Conservation (phyloP, 2,888 invertebrate species). For the Laothoe populi region DNA sequence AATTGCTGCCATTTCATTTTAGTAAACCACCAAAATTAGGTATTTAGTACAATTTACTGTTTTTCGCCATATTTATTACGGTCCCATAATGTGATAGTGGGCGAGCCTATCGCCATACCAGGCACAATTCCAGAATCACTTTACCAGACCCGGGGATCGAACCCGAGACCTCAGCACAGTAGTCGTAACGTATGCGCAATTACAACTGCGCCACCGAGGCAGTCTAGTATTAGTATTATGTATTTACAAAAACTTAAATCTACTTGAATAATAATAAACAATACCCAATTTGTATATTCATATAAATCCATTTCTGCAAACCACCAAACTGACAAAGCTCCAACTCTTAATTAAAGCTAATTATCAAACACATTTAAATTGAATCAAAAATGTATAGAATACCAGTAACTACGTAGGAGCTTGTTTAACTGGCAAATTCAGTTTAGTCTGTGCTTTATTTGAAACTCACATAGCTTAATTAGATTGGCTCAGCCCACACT, state of each 20-base stretch:
- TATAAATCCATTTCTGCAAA: not conserved
- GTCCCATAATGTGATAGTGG: too few relatives aligned
- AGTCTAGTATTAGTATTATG: not conserved
- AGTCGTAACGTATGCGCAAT: too few relatives aligned
- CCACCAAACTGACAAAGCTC: not conserved
- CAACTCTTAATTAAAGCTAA: not conserved
- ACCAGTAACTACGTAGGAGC: constrained; percentile 6
- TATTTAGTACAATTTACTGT: too few relatives aligned
- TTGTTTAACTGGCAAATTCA: constrained; percentile 19
- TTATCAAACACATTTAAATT: constrained; percentile 1
- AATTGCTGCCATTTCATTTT: too few relatives aligned
- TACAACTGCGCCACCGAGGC: too few relatives aligned
- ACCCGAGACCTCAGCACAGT: too few relatives aligned
- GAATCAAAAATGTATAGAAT: constrained; percentile 13
- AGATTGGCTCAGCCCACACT: constrained; percentile 43
- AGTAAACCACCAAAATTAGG: too few relatives aligned
- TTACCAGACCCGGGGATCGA: too few relatives aligned
- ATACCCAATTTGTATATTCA: not conserved
- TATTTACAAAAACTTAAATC: not conserved
- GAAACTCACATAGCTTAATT: constrained; percentile 53
- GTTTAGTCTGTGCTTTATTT: constrained; percentile 53
- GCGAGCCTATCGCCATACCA: too few relatives aligned
- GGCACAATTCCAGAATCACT: too few relatives aligned
- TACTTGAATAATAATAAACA: not conserved
- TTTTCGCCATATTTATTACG: too few relatives aligned